Base-by-base conservation (phyloP, 1,140 invertebrate species). In the Zaprionus davidi region DNA sequence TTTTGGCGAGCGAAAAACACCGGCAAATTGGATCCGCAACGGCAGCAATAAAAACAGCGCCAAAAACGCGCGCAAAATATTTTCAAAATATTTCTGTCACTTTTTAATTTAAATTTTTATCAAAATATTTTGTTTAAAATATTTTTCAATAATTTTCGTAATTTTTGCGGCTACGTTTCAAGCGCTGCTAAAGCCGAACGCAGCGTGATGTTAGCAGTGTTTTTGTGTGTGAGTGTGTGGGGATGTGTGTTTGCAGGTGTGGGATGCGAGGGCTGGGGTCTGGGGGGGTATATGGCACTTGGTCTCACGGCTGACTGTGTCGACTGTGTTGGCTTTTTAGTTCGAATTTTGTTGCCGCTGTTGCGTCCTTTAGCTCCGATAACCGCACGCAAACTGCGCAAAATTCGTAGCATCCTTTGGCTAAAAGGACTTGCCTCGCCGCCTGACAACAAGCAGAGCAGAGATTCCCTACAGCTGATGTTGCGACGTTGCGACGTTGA, bases 371-470 rank as follows among this genome's bases (percentile, higher is more conserved):
- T 74, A 71, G 81, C 84, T 88, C 76, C 71, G 81, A 88, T 90
- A 77, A 90, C 85, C 85, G 85, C 81, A 90, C 85, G 85, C 76
- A 77, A 90, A 90, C 85, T 90, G 85, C 82, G 85, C 81, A 90
- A 90, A 90, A 69, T 69, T 79, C 55, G 36, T 69, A 78, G 85
- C 85, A 90, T 90, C 81, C 81, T 82, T 82, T 85, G 81, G 46
- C 81, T 78, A 85, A 90, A 85, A 90, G 85, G 79, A 90, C 74
- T 66, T 51, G 66, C 34, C 62, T 71, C 34, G 73, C 46, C 38
- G 57, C 15, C 46, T 51, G 46, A 20, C 17, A 22, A 20, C 46
- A 24, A 49, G 38, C 38, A 41, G 46, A 24, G 46, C 49, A 60
- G 62, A 60, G 62, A 60, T 15, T 72, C 60, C 55, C 24, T 51